Base-by-base conservation (phyloP, 53 echinoderm and acorn worm species). In the Glandiceps talaboti region DNA sequence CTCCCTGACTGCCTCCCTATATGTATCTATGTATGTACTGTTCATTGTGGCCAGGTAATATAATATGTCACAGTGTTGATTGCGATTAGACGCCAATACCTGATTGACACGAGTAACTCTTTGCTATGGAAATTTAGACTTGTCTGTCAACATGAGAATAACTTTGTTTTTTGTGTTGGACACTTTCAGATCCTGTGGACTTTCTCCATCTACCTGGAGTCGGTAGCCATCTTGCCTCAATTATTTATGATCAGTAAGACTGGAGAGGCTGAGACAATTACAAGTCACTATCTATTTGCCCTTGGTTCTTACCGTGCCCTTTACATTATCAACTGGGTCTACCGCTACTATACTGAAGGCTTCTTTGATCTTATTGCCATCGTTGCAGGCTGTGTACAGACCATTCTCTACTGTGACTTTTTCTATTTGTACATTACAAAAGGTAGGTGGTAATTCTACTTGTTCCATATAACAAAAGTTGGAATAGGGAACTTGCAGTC, bases 171-270 rank as follows among this genome's bases (percentile, higher is more conserved):
- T n/a, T n/a, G n/a, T 73, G 30, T 1, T 26, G 1, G 30, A 73
- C 73, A 33, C 26, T 27, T 72, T n/a, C 80, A 95, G 96, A 95
- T 95, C 83, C 82, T 95, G 82, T 95, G 96, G 96, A 95, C 96
- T 0, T 95, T 95, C 90, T 95, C 96, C 76, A 95, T 95, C 86
- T 95, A 95, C 76, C 84, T 95, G 83, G 96, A 95, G 75, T 95
- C 96, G 0, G 92, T 95, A 30, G 96, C 96, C 84, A 95, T 95
- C 87, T 77, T 95, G 73, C 96, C 96, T 0, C 96, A 95, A 87
- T 92, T 95, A 73, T 95, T 95, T 81, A 95, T 95, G 96, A 95
- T 95, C 83, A 95, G 92, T 75, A 95, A 95, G 89, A 95, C 96
- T 0, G 94, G 82, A 0, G 97, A 96, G 84, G 97, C 97, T 0